Evolutionary conservation across 2,888 invertebrate species (phyloP).

Genomic region (Lithophane ornitopus): DNA sequence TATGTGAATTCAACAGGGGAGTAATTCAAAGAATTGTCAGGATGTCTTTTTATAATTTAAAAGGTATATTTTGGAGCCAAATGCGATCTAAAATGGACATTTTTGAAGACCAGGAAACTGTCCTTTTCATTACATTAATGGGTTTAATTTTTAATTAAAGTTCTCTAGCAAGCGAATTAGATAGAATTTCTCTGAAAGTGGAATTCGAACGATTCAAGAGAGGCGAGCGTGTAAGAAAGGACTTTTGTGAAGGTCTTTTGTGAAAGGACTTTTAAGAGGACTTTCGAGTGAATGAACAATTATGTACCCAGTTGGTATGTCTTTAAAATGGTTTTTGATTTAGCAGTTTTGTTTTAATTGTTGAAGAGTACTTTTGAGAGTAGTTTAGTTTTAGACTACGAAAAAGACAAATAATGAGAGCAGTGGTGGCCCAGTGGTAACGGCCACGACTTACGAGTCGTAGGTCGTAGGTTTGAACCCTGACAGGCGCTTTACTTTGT

Average conservation of each 20-base stretch:
- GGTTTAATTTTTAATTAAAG: slow-evolving; percentile 65
- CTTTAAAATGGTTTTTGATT: slow-evolving; percentile 8
- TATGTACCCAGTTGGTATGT: slow-evolving; percentile 13
- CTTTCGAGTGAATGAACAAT: slow-evolving; percentile 28
- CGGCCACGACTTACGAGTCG: no score
- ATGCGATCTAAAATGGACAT: slow-evolving; percentile 38
- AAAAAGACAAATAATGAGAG: no score
- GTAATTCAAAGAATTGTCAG: slow-evolving; percentile 44
- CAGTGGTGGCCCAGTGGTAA: no score
- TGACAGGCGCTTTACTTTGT: no score
- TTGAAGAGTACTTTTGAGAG: neutral
- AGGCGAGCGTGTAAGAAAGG: slow-evolving; percentile 25
- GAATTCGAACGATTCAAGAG: slow-evolving; percentile 47
- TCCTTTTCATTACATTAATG: slow-evolving; percentile 55
- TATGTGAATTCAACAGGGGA: slow-evolving; percentile 55
- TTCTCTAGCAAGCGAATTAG: slow-evolving; percentile 49
- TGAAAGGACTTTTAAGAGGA: slow-evolving; percentile 29
- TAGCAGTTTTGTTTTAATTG: neutral
- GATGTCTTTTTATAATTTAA: slow-evolving; percentile 39
- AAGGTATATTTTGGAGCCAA: slow-evolving; percentile 17
- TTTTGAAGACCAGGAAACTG: slow-evolving; percentile 48
- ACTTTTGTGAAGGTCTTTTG: slow-evolving; percentile 24
- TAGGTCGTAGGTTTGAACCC: no score
- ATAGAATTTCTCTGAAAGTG: slow-evolving; percentile 42
- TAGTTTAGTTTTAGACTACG: neutral